Percentiles rank a stretch among this genome's conserved stretches.
Evolutionary conservation across 1,140 invertebrate genomes (phyloP).

Genomic region (Triops longicaudatus): DNA sequence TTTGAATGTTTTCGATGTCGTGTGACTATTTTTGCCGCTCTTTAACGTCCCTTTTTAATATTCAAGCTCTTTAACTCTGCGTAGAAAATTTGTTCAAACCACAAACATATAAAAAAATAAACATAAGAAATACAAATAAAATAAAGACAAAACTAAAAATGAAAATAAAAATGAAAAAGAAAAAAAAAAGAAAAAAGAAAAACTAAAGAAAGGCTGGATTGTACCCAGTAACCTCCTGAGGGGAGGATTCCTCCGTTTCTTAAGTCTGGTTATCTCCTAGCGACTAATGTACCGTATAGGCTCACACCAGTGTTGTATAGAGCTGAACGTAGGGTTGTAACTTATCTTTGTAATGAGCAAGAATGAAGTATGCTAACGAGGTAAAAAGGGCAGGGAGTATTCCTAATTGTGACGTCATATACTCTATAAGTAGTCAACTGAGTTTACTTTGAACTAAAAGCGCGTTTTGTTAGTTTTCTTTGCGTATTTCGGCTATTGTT

Average conservation of each 20-base stretch:
- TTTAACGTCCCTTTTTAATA: neutral
- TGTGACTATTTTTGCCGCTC: too few species aligned
- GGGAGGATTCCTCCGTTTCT: neutral
- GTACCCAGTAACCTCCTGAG: neutral
- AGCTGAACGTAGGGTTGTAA: neutral
- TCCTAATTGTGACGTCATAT: neutral
- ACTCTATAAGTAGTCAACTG: too few species aligned
- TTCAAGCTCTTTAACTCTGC: neutral
- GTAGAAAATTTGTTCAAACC: too few species aligned
- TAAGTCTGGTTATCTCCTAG: neutral
- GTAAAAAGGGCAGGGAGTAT: neutral
- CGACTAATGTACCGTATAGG: neutral
- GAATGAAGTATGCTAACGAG: slow-evolving; percentile 15
- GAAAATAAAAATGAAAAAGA: neutral
- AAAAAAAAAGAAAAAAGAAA: too few species aligned
- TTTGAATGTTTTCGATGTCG: neutral
- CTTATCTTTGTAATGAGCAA: slow-evolving; percentile 4
- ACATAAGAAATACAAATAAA: too few species aligned
- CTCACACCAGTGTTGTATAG: too few species aligned
- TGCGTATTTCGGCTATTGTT: too few species aligned
- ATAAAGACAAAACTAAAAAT: neutral
- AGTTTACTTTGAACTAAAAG: too few species aligned
- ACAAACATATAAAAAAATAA: too few species aligned
- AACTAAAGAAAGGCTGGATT: neutral
- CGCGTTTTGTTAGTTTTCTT: too few species aligned